Evolutionary conservation across 2,797 vertebrate species (phyloP).

Genomic region (Syngnathus acus): DNA sequence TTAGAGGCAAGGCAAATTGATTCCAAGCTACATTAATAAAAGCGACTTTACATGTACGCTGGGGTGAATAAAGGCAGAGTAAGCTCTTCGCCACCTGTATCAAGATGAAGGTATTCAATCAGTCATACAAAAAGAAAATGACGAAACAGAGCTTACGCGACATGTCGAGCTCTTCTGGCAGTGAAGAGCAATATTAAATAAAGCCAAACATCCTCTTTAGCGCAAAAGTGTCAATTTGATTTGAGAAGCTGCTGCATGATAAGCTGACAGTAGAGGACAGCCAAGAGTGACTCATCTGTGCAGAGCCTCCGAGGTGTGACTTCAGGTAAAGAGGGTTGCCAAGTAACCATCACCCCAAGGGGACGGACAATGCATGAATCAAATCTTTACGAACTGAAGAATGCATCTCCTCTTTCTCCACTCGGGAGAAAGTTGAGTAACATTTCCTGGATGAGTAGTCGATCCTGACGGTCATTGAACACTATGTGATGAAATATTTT

Average conservation of each 20-base stretch:
- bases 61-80: slow-evolving; percentile 5
- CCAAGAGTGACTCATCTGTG: slow-evolving; percentile 31
- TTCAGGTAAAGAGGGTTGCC: slow-evolving; percentile 61
- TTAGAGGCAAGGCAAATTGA: background rate
- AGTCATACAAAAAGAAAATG: slow-evolving; percentile 6
- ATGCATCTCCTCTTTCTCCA: slow-evolving; percentile 36
- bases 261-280: slow-evolving; percentile 46
- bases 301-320: slow-evolving; percentile 61
- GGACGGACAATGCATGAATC: slow-evolving; percentile 39
- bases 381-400: slow-evolving; percentile 44
- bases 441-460: slow-evolving; percentile 16
- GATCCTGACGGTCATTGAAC: slow-evolving; percentile 13
- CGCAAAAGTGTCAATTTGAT: slow-evolving; percentile 7
- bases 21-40: background rate
- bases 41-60: background rate
- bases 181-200: background rate
- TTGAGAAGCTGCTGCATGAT: slow-evolving; percentile 26
- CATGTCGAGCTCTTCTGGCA: background rate
- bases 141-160: background rate
- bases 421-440: slow-evolving; percentile 20
- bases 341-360: slow-evolving; percentile 68
- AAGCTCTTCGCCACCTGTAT: slow-evolving; percentile 42
- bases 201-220: background rate
- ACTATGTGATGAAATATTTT: slow-evolving; percentile 18
- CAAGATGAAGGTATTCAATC: slow-evolving; percentile 24